Evolutionary conservation across 2,888 invertebrate genomes (phyloP), one percentile per base, ranked within the genome.

Genomic region (Abrostola triplasia): DNA sequence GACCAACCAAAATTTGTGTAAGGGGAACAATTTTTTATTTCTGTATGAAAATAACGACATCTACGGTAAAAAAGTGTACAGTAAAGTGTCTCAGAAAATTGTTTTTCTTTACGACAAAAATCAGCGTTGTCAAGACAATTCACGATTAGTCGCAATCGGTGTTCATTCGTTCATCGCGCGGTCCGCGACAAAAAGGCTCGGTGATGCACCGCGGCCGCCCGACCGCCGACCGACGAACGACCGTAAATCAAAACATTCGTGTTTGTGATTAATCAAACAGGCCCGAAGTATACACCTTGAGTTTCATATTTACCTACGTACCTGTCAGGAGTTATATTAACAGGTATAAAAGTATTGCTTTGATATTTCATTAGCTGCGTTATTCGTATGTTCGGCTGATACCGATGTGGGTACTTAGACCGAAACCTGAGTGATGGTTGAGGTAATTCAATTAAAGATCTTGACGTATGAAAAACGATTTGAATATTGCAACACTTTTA

Each of bases 231-330:
- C 80, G 82, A 77, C 77, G 75, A 67, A 70, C 81, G 76, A 64
- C 80, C 90, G 92, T 94, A 92, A 93, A 94, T 93, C 93, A 93
- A 90, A 92, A 89, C 89, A 88, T 88, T 88, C 88, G 85, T 83
- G 85, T 82, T 84, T 84, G 86, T 91, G 89, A 94, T 94, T 93
- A 93, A 94, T 94, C 93, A 90, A 90, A 90, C 80, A 80, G 78
- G 80, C 73, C 73, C 75, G 72, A 24, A 76, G 75, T 77, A 80
- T 73, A 77, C 77, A 82, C 83, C 84, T 76, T 83, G 81, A 79
- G 80, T 73, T 81, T 75, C 79, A 73, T 81, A 82, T 85, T 84
- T 78, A 77, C 71, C 70, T 70, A 71, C 73, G 50, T 76, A 67
- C 67, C 71, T 71, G 72, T 77, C 81, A 77, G 72, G 66, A 72